Evolutionary conservation across 2,113 vertebrate genomes (phyloP).

Genomic region (Coregonus clupeaformis): DNA sequence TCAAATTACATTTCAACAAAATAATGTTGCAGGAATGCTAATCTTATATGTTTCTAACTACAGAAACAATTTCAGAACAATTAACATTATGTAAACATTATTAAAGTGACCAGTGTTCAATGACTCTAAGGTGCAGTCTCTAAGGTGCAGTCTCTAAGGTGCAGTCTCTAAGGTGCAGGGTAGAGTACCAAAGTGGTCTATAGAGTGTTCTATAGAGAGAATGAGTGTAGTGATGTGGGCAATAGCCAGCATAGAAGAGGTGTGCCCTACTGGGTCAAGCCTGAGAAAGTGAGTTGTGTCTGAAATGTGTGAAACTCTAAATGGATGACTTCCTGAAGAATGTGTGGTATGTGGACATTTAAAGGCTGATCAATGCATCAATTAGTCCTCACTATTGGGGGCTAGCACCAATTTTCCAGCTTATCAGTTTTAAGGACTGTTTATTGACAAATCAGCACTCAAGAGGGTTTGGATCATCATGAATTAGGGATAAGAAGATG

Average conservation of each 20-base stretch:
- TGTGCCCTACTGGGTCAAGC: constrained; percentile 57
- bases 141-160: too few relatives aligned
- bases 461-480: not conserved
- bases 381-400: constrained; percentile 51
- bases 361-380: constrained; percentile 61
- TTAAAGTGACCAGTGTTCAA: too few relatives aligned
- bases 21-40: too few relatives aligned
- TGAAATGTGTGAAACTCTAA: constrained; percentile 63
- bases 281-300: constrained; percentile 39
- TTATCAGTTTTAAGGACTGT: not conserved
- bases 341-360: constrained; percentile 65
- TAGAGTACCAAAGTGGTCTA: too few relatives aligned
- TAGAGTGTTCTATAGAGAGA: constrained; percentile 2
- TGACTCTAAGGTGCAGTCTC: too few relatives aligned
- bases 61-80: too few relatives aligned
- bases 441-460: constrained; percentile 7
- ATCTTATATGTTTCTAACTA: too few relatives aligned
- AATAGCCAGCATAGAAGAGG: constrained; percentile 43
- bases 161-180: too few relatives aligned
- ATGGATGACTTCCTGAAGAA: constrained; percentile 69
- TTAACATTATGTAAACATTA: too few relatives aligned
- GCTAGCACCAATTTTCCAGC: constrained; percentile 36
- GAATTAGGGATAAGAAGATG: not conserved
- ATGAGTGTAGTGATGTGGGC: constrained; percentile 15
- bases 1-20: too few relatives aligned